These are phyloP conservation scores for Pantala flavescens DNA, from an alignment of 1,140 invertebrate species.

Conservation along the genomic window DNA sequence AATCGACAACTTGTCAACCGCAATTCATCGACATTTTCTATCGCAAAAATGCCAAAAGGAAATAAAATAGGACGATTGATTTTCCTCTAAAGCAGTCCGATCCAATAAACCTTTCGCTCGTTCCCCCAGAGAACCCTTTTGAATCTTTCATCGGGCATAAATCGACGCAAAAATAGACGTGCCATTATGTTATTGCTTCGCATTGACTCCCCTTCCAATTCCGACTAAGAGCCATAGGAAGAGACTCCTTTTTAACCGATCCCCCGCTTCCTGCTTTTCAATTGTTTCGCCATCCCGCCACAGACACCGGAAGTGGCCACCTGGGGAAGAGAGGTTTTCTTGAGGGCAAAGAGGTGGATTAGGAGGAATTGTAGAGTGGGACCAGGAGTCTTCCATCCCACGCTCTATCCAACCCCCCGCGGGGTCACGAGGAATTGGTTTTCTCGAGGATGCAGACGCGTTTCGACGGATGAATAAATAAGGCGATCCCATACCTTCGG, in stretches of 20 bases:
- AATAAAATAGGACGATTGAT: too few relatives aligned
- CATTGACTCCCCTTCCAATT: not conserved
- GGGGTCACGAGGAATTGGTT: not conserved
- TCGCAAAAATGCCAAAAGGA: too few relatives aligned
- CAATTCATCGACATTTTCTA: too few relatives aligned
- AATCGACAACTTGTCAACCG: too few relatives aligned
- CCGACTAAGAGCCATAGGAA: not conserved
- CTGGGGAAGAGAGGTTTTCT: not conserved
- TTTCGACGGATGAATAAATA: slow-evolving; percentile 10
- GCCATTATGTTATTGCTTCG: not conserved
- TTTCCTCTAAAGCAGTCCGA: too few relatives aligned
- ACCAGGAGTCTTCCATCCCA: not conserved
- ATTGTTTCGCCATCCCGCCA: not conserved
- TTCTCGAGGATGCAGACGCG: not conserved
- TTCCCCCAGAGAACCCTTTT: not conserved
- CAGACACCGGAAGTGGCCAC: slow-evolving; percentile 5
- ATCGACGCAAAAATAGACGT: not conserved
- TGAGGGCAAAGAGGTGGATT: not conserved
- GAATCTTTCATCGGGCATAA: slow-evolving; percentile 1
- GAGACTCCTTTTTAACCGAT: not conserved
- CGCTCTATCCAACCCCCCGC: not conserved
- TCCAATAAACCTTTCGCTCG: not conserved
- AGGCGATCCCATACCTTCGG: not conserved
- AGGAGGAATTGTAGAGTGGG: not conserved
- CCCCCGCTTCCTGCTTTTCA: not conserved